Base-by-base conservation (phyloP, 2,797 vertebrate genomes). In the Rhinichthys osculus region DNA sequence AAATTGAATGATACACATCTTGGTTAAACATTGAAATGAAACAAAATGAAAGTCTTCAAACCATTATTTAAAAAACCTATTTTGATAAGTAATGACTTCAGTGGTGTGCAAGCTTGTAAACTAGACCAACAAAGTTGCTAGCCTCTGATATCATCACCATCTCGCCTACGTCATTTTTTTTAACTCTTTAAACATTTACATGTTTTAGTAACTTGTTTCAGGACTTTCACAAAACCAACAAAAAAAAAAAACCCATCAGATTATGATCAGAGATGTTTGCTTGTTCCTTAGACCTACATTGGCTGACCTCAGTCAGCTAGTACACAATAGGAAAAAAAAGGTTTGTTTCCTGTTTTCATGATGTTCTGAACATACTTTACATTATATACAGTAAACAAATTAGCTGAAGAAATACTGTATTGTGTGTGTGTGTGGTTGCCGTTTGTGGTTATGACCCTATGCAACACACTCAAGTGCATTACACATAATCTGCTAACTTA, bases 351-450 rank as follows among this genome's bases (percentile, higher is more conserved):
- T 78, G 21, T 33, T 69, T 69, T 42, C 16, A 47, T 76, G 71
- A 76, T 33, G 30, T 66, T 77, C 30, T 76, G 44, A 27, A 30
- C 54, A 47, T 33, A 30, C 17, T 67, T 23, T 69, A 40, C 3
- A 40, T 13, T 54, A 67, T 59, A 78, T 33, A 7, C 17, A 52
- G 50, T 54, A 78, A 54, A 69, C 82, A 84, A 84, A 84, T 84
- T 7, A 84, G 64, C 11, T 78, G n/a, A 27, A 78, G n/a, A 42
- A 84, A 78, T 78, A 69, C 33, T 54, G 35, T 27, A 40, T 23
- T 66, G 52, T 38, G 38, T 38, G 38, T 38, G n/a, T 44, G 42
- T 44, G 42, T 44, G 38, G 19, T 10, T 19, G 3, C 40, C 3
- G 1, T 62, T 62, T 82, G 69, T 62, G 70, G 40, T 72, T 44